phyloP scores from a whole-genome alignment of 2,113 vertebrate species.

The Pitta sordida region DNA sequence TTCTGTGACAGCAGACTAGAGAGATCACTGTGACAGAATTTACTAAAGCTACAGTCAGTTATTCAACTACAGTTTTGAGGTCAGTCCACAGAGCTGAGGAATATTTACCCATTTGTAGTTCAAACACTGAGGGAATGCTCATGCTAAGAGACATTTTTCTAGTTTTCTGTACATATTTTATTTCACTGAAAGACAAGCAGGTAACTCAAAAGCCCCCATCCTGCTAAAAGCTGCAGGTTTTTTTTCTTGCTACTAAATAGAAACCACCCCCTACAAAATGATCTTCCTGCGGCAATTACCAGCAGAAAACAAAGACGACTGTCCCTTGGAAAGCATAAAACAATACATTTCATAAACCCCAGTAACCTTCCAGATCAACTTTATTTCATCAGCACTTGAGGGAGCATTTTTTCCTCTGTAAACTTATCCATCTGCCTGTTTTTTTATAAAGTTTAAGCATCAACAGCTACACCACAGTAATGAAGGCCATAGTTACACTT shows the following conservation, averaged over 20 bases:
- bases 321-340: neutral
- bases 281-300: neutral
- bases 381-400: neutral
- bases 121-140: neutral
- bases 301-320: neutral
- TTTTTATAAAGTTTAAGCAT: neutral
- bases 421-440: neutral
- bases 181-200: neutral
- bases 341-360: neutral
- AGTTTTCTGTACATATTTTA: neutral
- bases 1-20: neutral
- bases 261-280: neutral
- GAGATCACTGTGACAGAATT: neutral
- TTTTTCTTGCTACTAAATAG: neutral
- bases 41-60: neutral
- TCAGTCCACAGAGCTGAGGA: neutral
- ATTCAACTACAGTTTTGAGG: neutral
- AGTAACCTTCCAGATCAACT: neutral
- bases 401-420: neutral
- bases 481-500: neutral
- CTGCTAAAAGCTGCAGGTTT: neutral
- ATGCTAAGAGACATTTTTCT: neutral
- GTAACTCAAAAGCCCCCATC: neutral
- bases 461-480: neutral
- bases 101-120: neutral